Conservation (phyloP, 2,113 vertebrate genomes). For the Cyprinodon brontotheroides region DNA sequence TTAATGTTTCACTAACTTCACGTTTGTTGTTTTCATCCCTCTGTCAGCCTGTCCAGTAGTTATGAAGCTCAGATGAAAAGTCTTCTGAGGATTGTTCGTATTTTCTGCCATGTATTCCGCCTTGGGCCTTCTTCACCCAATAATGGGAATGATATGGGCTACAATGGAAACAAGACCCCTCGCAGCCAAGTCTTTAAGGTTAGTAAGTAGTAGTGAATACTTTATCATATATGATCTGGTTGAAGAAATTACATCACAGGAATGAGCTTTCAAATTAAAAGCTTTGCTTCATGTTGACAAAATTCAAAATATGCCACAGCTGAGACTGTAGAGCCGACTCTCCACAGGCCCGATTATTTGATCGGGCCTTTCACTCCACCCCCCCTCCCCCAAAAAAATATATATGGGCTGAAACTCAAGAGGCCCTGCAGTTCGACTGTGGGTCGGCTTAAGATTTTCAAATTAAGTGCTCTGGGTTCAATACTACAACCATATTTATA, state of each 20-base stretch:
- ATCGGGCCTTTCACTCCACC: too few relatives aligned
- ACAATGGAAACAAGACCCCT: conserved; percentile 98
- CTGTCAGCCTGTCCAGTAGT: conserved; percentile 92
- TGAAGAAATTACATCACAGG: not conserved
- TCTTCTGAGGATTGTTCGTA: conserved; percentile 93
- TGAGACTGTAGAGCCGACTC: too few relatives aligned
- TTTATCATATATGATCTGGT: not conserved
- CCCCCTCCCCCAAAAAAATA: too few relatives aligned
- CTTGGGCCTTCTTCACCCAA: conserved; percentile 93
- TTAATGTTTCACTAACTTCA: too few relatives aligned
- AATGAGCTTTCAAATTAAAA: too few relatives aligned
- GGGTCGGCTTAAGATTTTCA: too few relatives aligned
- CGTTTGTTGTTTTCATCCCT: not conserved
- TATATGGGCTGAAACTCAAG: too few relatives aligned
- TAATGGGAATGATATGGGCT: conserved; percentile 96
- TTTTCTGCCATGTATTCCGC: conserved; percentile 97
- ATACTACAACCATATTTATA: too few relatives aligned
- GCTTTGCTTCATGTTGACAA: not conserved
- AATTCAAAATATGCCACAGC: too few relatives aligned
- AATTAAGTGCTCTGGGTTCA: too few relatives aligned
- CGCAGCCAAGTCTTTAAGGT: conserved; percentile 99
- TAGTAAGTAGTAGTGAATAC: conserved; percentile 57
- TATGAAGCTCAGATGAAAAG: conserved; percentile 99
- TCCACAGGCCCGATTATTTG: too few relatives aligned
- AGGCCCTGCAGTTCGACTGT: too few relatives aligned